Base-by-base conservation (phyloP, 37 sponge, comb jelly and placozoan genomes). In the Theonella swinhoei region DNA sequence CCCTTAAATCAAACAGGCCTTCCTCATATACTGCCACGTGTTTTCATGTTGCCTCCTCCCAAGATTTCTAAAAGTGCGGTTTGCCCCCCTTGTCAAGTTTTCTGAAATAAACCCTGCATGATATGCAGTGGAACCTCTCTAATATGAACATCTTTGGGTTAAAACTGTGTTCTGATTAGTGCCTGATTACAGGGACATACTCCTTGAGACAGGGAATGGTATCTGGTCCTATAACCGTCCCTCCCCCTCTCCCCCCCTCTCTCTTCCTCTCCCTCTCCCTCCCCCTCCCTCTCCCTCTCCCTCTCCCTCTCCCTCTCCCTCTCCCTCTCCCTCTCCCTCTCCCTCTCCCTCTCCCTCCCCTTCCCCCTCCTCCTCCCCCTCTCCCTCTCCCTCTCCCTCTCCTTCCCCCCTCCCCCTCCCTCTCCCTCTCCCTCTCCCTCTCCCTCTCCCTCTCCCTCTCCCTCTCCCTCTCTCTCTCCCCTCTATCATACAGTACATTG, bases 401-500 rank as follows among this genome's bases (percentile, higher is more conserved):
- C 11, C 22, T 32, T 22, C n/a, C 75, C 42, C 32, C 31, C 61
- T 42, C 62, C 26, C 77, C 31, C 62, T 22, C 62, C 31, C 70
- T 68, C 70, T 68, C 70, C 11, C 26, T 68, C 28, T n/a, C 28
- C 11, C 70, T 68, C 11, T 68, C 22, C 26, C 25, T 25, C 11
- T 11, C 22, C 14, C 26, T 29, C 30, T 68, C 25, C 11, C 25
- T 25, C 11, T 22, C 70, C 23, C 11, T 25, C 70, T 68, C 75
- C 35, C 75, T 73, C 75, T 73, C 75, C 35, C 75, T 73, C 38
- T 73, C 75, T 73, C 75, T 73, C 75, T 73, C 75, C 35, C 75
- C 42, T 47, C 54, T 47, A 14, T 39, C 22, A 31, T 77, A 11
- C 35, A 91, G 91, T 91, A 86, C 87, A 91, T 91, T 2, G 39